Evolutionary conservation across 64 coral and sea anemone genomes (phyloP).

Genomic region (Porites australiensis): DNA sequence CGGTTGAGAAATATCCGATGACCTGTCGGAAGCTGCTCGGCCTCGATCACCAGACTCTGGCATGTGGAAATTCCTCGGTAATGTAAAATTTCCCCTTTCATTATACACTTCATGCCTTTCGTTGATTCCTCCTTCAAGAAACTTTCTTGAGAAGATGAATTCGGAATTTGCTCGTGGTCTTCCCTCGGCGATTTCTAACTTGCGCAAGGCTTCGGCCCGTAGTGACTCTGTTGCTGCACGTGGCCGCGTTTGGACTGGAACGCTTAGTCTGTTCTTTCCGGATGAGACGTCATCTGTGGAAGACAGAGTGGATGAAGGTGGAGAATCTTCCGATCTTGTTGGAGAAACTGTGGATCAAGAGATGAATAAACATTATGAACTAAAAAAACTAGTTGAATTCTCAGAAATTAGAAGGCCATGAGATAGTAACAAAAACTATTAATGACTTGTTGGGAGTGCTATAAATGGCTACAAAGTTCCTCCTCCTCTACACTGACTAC

Average conservation of each 20-base stretch:
- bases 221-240: neutral
- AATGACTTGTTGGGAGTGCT: too few relatives aligned
- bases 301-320: neutral
- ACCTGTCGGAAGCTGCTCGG: slow-evolving; percentile 29
- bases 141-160: neutral
- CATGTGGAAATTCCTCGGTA: slow-evolving; percentile 19
- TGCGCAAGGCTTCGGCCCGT: slow-evolving; percentile 7
- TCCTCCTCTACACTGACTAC: too few relatives aligned
- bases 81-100: slow-evolving; percentile 2
- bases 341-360: slow-evolving; percentile 25
- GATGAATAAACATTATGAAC: neutral
- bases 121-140: slow-evolving; percentile 1
- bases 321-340: neutral
- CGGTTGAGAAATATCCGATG: slow-evolving; percentile 40
- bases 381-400: too few relatives aligned
- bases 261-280: neutral
- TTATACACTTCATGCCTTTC: neutral
- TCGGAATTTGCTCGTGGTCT: slow-evolving; percentile 32
- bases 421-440: too few relatives aligned
- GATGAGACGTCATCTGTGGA: slow-evolving; percentile 5
- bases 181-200: slow-evolving; percentile 26
- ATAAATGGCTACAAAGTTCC: too few relatives aligned
- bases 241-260: slow-evolving; percentile 16
- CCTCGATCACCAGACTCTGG: neutral
- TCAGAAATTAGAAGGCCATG: too few relatives aligned